Evolutionary conservation across 2,888 invertebrate species (phyloP).

Genomic region (Parnassius glacialis): DNA sequence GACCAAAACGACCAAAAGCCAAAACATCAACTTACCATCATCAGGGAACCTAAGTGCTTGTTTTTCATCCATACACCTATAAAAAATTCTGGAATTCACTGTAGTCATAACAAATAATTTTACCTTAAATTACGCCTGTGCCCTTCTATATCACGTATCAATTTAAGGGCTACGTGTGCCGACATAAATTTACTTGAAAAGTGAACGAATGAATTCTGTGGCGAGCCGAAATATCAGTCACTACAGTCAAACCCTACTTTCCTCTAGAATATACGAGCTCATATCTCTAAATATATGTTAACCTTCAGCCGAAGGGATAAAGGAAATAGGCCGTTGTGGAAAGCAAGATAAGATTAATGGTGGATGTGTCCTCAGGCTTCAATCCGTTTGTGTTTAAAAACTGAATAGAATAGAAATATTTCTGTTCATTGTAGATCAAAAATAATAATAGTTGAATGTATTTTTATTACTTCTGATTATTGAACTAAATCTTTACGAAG

Average conservation of each 20-base stretch:
- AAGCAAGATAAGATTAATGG: neutral
- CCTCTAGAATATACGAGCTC: neutral
- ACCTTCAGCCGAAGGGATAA: neutral
- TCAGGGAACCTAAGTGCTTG: too few species aligned
- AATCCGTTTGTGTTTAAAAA: too few species aligned
- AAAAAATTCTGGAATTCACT: too few species aligned
- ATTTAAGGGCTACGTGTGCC: neutral
- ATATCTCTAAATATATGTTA: neutral
- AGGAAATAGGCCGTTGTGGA: neutral
- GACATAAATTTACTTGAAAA: neutral
- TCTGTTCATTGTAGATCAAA: too few species aligned
- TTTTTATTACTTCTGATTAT: too few species aligned
- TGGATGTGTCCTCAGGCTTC: too few species aligned
- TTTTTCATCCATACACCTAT: too few species aligned
- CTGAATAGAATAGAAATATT: too few species aligned
- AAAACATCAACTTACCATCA: too few species aligned
- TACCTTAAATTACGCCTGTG: neutral
- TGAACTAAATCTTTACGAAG: too few species aligned
- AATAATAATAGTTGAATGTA: too few species aligned
- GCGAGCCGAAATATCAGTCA: slow-evolving; percentile 1
- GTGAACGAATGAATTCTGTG: neutral
- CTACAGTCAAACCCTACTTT: slow-evolving; percentile 2
- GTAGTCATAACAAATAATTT: neutral
- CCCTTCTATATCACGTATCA: neutral
- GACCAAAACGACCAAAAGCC: too few species aligned